Percentiles rank a stretch among this genome's conserved stretches.
Conservation (phyloP, 2,113 vertebrate genomes). For the Amblyornis subalaris region DNA sequence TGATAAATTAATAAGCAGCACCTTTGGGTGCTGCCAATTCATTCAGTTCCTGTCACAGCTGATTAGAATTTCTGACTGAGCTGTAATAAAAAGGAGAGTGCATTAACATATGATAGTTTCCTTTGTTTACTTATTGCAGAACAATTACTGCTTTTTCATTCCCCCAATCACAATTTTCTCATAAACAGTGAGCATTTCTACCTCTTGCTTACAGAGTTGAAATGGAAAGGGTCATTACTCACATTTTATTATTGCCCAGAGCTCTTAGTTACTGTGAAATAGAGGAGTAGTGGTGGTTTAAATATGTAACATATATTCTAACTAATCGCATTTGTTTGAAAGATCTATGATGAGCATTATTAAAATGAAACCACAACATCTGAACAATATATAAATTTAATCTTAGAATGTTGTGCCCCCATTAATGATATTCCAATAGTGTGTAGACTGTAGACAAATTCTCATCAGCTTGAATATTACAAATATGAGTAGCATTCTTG, state of each 20-base stretch:
- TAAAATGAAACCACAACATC: constrained; percentile 23
- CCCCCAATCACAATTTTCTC: constrained; percentile 56
- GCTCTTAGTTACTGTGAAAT: constrained; percentile 55
- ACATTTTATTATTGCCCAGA: constrained; percentile 69
- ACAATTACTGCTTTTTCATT: constrained; percentile 68
- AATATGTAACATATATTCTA: constrained; percentile 37
- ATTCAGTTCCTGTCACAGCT: constrained; percentile 49
- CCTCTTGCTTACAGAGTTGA: constrained; percentile 49
- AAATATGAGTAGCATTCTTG: neutral
- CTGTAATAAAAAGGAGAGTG: constrained; percentile 54
- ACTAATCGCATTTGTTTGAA: constrained; percentile 55
- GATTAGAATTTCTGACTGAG: constrained; percentile 62
- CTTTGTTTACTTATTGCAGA: constrained; percentile 69
- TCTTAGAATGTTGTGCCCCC: neutral
- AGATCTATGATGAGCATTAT: constrained; percentile 47
- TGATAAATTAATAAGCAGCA: constrained; percentile 72
- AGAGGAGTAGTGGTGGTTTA: constrained; percentile 48
- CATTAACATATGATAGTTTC: constrained; percentile 52
- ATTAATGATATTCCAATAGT: neutral
- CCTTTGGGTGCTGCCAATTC: constrained; percentile 64
- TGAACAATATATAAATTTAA: constrained; percentile 36
- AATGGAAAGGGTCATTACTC: constrained; percentile 63
- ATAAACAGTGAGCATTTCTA: constrained; percentile 43
- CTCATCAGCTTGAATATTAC: neutral
- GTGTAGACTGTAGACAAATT: neutral